Percentiles rank a stretch among this genome's conserved stretches.
These are phyloP conservation scores for Psilopsiagon aymara DNA, from an alignment of 2,113 vertebrate genomes.

Conservation along the genomic window DNA sequence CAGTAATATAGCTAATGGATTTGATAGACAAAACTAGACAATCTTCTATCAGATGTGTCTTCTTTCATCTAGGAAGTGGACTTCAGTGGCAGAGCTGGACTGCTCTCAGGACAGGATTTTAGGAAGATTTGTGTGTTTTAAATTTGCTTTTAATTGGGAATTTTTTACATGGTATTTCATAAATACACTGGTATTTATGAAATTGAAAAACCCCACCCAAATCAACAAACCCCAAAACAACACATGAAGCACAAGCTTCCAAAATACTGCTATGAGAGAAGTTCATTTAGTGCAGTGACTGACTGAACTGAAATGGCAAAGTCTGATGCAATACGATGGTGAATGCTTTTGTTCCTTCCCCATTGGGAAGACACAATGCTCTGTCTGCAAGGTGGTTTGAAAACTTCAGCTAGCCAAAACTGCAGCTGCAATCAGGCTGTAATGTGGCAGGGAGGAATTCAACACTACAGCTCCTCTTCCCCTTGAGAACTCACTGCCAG, in stretches of 20 bases:
- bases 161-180: neutral
- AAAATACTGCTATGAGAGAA: neutral
- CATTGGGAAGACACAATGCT: rapidly evolving
- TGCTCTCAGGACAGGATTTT: neutral
- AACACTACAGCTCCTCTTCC: neutral
- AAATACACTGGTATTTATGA: neutral
- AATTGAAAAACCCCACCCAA: neutral
- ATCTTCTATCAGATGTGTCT: neutral
- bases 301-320: neutral
- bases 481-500: neutral
- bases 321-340: neutral
- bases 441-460: constrained; percentile 16
- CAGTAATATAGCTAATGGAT: neutral
- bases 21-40: neutral
- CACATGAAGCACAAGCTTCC: neutral
- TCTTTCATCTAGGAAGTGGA: neutral
- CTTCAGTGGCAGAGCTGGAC: neutral
- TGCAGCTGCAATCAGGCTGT: constrained; percentile 10
- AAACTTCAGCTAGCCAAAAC: neutral
- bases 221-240: neutral
- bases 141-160: neutral
- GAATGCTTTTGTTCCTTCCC: neutral
- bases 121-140: neutral
- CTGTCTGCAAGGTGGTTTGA: neutral
- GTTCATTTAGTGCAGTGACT: neutral